A percentile compares a stretch with the other conserved stretches of the same genome.
phyloP scores from a whole-genome alignment of 2,797 vertebrate species.

The Xenentodon cancila region DNA sequence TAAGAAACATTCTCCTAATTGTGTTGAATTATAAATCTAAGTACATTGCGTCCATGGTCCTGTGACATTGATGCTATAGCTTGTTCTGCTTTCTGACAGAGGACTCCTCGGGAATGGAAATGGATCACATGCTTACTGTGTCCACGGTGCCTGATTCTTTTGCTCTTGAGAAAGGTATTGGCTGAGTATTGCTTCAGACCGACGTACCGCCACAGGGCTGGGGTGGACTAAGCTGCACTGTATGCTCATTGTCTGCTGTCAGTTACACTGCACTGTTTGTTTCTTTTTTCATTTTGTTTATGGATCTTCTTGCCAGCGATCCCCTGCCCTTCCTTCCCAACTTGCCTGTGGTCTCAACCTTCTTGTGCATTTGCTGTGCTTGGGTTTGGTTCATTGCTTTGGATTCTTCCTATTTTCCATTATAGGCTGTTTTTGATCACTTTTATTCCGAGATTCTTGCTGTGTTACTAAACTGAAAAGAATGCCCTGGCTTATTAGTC shows the following conservation, averaged over 20 bases:
- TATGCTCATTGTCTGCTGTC: constrained; percentile 38
- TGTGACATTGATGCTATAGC: constrained; percentile 62
- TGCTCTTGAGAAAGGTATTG: constrained; percentile 85
- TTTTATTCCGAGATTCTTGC: constrained; percentile 38
- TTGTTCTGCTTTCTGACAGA: constrained; percentile 80
- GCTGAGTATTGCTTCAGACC: constrained; percentile 65
- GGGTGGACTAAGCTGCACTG: constrained; percentile 31
- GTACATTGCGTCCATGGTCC: constrained; percentile 3
- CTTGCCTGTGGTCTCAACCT: constrained; percentile 43
- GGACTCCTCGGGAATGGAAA: constrained; percentile 88
- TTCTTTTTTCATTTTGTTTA: constrained; percentile 33
- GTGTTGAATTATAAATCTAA: constrained; percentile 10
- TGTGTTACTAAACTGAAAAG: constrained; percentile 54
- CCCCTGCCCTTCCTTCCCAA: constrained; percentile 22
- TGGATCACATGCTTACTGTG: constrained; percentile 78
- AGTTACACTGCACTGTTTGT: constrained; percentile 20
- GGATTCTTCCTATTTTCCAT: constrained; percentile 53
- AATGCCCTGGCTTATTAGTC: constrained; percentile 52
- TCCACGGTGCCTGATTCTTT: constrained; percentile 79
- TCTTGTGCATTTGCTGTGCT: constrained; percentile 43
- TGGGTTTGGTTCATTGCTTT: constrained; percentile 43
- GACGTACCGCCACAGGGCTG: constrained; percentile 30
- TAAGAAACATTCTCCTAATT: not conserved
- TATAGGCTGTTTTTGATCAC: constrained; percentile 63
- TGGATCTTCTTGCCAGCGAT: constrained; percentile 33